Evolutionary conservation across 30 jellyfish, hydroid and myxozoan genomes (phyloP).

Genomic region (Euphysa ruthae): DNA sequence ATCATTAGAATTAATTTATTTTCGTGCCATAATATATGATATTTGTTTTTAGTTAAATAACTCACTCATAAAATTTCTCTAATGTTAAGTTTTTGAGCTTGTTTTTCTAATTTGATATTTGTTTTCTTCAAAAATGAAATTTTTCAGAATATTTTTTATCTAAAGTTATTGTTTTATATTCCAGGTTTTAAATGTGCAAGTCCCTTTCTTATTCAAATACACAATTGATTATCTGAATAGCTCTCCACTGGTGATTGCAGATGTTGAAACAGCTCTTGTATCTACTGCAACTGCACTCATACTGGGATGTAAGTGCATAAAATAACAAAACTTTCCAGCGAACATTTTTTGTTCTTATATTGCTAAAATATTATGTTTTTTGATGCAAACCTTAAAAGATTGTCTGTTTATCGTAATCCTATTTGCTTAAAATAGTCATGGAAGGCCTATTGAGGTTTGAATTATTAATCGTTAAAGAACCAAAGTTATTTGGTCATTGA

Average conservation of each 20-base stretch:
- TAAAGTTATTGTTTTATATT: not conserved
- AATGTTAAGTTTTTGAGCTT: too few relatives aligned
- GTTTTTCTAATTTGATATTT: not conserved
- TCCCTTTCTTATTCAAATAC: conserved; percentile 84
- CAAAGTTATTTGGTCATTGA: too few relatives aligned
- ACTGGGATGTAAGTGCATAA: conserved; percentile 64
- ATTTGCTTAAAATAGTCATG: too few relatives aligned
- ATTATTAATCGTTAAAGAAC: too few relatives aligned
- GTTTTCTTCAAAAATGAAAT: not conserved
- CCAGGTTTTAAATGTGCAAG: conserved; percentile 88
- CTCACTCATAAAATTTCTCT: too few relatives aligned
- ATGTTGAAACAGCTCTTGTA: conserved; percentile 73
- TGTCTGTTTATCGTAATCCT: too few relatives aligned
- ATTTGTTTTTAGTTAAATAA: too few relatives aligned
- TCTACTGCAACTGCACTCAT: conserved; percentile 63
- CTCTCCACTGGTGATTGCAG: conserved; percentile 61
- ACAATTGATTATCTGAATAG: conserved; percentile 64
- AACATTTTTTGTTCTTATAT: not conserved
- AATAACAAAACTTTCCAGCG: not conserved
- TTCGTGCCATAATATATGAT: too few relatives aligned
- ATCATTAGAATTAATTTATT: too few relatives aligned
- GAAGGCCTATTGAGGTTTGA: too few relatives aligned
- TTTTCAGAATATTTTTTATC: not conserved
- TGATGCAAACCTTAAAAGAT: too few relatives aligned
- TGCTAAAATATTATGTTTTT: too few relatives aligned